These are phyloP conservation scores for Catharus bicknelli DNA, from an alignment of 2,113 vertebrate species.

Conservation along the genomic window DNA sequence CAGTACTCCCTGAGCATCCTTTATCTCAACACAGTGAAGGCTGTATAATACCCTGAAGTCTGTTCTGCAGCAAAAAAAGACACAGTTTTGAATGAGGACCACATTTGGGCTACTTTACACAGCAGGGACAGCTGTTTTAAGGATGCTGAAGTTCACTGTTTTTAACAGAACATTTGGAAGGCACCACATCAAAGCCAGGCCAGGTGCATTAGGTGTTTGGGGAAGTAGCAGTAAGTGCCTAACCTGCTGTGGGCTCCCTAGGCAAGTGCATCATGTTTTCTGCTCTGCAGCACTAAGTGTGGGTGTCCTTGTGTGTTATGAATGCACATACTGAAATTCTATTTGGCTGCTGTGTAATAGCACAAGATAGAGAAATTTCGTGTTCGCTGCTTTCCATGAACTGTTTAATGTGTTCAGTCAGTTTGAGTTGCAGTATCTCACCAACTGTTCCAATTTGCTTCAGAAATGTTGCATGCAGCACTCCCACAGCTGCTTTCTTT, in stretches of 20 bases:
- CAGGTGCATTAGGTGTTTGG: not conserved
- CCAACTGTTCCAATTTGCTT: conserved; percentile 20
- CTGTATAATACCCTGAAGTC: not conserved
- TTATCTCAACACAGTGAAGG: not conserved
- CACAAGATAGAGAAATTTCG: not conserved
- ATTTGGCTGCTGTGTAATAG: not conserved
- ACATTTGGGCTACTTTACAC: not conserved
- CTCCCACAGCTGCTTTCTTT: not conserved
- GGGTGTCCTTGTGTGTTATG: not conserved
- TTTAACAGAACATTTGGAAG: not conserved
- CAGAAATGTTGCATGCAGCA: not conserved
- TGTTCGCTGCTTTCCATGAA: not conserved
- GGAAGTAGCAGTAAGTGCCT: not conserved
- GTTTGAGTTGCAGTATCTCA: not conserved
- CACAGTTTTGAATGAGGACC: not conserved
- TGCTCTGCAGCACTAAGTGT: not conserved
- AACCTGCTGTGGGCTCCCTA: conserved; percentile 17
- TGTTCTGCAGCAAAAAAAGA: not conserved
- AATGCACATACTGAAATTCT: not conserved
- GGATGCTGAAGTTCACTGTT: not conserved
- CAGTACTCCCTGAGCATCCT: not conserved
- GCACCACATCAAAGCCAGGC: not conserved
- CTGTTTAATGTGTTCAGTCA: not conserved
- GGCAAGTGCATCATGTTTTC: not conserved
- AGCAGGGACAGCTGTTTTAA: not conserved